phyloP scores from a whole-genome alignment of 1,140 invertebrate species.

The Procambarus clarkii region DNA sequence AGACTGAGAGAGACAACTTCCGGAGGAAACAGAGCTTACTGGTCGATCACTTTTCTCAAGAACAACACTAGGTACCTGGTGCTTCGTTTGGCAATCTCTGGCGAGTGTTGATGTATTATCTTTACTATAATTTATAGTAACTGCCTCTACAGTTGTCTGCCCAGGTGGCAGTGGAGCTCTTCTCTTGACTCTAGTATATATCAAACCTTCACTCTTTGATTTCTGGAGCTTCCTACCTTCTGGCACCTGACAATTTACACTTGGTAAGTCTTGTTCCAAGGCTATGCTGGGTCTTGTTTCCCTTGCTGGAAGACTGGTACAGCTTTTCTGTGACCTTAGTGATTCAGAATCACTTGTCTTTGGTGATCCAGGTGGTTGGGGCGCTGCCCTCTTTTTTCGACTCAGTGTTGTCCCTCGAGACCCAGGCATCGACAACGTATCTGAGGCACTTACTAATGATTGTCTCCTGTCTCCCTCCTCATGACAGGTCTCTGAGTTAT shows the following conservation, averaged over 20 bases:
- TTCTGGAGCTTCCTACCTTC: constrained; percentile 47
- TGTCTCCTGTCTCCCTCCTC: constrained; percentile 34
- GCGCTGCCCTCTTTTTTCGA: constrained; percentile 55
- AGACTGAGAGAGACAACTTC: constrained; percentile 59
- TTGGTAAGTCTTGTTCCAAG: background rate
- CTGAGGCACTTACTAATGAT: constrained; percentile 53
- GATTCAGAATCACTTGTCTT: constrained; percentile 48
- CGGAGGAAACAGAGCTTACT: constrained; percentile 48
- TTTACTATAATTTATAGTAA: background rate
- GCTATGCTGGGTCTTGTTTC: background rate
- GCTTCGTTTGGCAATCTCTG: constrained; percentile 7
- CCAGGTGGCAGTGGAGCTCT: constrained; percentile 57
- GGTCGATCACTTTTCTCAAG: constrained; percentile 21
- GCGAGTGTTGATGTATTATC: background rate
- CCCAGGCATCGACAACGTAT: constrained; percentile 33
- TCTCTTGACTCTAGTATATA: constrained; percentile 47
- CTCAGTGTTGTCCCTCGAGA: constrained; percentile 18
- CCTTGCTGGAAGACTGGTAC: constrained; percentile 48
- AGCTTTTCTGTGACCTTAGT: constrained; percentile 49
- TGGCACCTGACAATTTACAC: background rate
- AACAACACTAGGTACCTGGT: background rate
- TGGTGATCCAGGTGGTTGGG: constrained; percentile 51
- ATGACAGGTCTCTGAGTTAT: background rate
- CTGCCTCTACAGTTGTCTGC: background rate
- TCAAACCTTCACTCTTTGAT: constrained; percentile 58